Evolutionary conservation across 2,113 vertebrate genomes (phyloP), one percentile per base, ranked within the genome.

Genomic region (Cromileptes altivelis): DNA sequence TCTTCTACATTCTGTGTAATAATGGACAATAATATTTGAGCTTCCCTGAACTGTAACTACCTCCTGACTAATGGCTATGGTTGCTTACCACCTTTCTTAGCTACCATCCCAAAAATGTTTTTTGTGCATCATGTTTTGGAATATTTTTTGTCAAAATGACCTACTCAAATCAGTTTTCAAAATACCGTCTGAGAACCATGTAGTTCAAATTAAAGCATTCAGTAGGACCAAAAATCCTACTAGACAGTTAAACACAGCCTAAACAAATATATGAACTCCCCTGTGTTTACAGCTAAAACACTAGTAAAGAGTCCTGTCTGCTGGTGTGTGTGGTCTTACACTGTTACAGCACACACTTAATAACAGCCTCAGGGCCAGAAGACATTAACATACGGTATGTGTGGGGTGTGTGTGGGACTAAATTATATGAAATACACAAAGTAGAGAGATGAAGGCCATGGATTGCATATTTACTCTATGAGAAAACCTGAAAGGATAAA

Each of bases 241-340:
- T n/a, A 45, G 47, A 62, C 23, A 30, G 27, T 63, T 11, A 27
- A 60, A 25, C 45, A 55, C 10, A 42, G 17, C 10, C 58, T 25
- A 50, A 70, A 77, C 27, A 58, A 63, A 42, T 45, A 45, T 45
- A 45, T 11, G 9, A 45, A 45, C 42, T 4, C 14, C 15, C 2
- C 25, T 14, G 11, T 67, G 30, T 75, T 61, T 69, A 53, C 2
- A 2, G 60, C n/a, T 37, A 15, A 52, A 27, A 62, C 56, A 55
- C 25, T 50, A 62, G 56, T 17, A 11, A 17, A 65, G 42, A 62
- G 27, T 33, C 21, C 15, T 21, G 40, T 83, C 68, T 78, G 75
- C 72, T 56, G 21, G 55, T 62, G 74, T 72, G 68, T 72, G 74
- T 72, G 74, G 45, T 73, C 81, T 52, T 45, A 14, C 80, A 49